These are phyloP conservation scores for Denticeps clupeoides DNA, from an alignment of 2,797 vertebrate species.

Conservation along the genomic window DNA sequence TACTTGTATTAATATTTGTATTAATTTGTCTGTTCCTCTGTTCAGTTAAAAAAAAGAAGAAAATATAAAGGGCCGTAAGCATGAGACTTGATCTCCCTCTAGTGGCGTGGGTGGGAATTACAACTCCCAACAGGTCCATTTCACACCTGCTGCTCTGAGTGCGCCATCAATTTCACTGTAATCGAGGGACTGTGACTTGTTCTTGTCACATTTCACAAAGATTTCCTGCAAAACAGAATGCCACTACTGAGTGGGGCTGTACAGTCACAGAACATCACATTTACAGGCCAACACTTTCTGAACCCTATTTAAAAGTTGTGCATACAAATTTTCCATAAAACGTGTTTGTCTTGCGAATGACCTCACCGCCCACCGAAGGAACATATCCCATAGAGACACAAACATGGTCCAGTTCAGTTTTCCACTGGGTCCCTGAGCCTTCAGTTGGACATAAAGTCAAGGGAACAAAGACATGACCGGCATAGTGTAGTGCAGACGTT, in stretches of 20 bases:
- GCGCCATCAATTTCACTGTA: slow-evolving; percentile 46
- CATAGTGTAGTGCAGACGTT: too few species aligned
- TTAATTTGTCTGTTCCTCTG: too few species aligned
- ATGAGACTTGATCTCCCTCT: not conserved
- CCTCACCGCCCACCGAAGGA: slow-evolving; percentile 59
- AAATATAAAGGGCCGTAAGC: not conserved
- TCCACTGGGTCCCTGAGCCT: slow-evolving; percentile 53
- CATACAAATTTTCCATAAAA: too few species aligned
- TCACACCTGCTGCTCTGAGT: slow-evolving; percentile 53
- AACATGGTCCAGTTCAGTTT: slow-evolving; percentile 52
- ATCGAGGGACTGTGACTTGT: slow-evolving; percentile 45
- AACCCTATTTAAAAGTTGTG: too few species aligned
- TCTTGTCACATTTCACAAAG: slow-evolving; percentile 52
- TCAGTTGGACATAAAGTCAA: slow-evolving; percentile 34
- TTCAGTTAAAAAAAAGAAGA: too few species aligned
- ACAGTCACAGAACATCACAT: not conserved
- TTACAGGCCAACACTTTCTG: too few species aligned
- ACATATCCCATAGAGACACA: slow-evolving; percentile 54
- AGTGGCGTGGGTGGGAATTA: not conserved
- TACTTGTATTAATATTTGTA: too few species aligned
- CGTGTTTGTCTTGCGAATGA: too few species aligned
- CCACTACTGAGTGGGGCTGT: not conserved
- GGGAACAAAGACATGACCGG: slow-evolving; percentile 17
- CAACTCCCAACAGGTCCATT: too few species aligned
- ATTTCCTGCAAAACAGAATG: slow-evolving; percentile 40